Conservation (phyloP, 37 sponge, comb jelly and placozoan species). For the Amphimedon queenslandica region DNA sequence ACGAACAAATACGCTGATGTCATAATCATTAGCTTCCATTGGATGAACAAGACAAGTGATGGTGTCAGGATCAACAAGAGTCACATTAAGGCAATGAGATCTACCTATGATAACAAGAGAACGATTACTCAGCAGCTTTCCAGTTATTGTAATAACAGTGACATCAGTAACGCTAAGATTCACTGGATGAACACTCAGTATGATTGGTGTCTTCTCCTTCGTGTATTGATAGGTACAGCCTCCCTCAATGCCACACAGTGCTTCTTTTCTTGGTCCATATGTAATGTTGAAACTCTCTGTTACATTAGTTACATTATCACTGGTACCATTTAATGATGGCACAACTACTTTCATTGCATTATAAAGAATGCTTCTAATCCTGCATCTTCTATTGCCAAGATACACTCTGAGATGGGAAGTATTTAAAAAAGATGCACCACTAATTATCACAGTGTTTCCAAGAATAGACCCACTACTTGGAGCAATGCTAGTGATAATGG, state of each 20-base stretch:
- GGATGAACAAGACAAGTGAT: neutral
- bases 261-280: neutral
- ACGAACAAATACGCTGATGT: neutral
- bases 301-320: neutral
- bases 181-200: conserved; percentile 9
- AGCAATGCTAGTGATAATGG: conserved; percentile 16
- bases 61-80: neutral
- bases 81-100: neutral
- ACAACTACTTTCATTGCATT: neutral
- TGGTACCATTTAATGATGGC: neutral
- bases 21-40: conserved; percentile 34
- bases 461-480: conserved; percentile 44
- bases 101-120: neutral
- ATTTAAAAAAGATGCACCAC: conserved; percentile 31
- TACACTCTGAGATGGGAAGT: conserved; percentile 4
- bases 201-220: conserved; percentile 24
- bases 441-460: conserved; percentile 51
- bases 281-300: neutral
- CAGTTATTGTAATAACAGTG: neutral
- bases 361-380: neutral
- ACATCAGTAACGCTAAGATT: neutral
- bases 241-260: neutral
- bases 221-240: conserved; percentile 29
- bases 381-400: neutral
- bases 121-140: neutral